Conservation (phyloP, 2,888 invertebrate species). For the Kryphioiulus occultus region DNA sequence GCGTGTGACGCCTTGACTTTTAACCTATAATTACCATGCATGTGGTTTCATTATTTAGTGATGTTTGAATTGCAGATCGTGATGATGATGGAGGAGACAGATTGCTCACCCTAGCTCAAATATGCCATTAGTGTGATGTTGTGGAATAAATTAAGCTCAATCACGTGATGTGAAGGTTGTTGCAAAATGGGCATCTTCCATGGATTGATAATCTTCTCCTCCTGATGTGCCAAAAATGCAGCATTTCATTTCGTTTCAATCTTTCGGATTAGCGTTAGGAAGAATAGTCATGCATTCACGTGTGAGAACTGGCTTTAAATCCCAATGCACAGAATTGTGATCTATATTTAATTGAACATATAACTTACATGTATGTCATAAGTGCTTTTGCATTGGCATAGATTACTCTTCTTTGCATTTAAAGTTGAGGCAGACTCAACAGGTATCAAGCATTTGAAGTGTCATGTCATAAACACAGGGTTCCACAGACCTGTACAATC, state of each 20-base stretch:
- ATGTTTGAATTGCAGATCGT: neutral
- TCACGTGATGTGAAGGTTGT: neutral
- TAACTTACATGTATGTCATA: too few relatives aligned
- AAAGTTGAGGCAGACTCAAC: too few relatives aligned
- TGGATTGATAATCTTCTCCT: neutral
- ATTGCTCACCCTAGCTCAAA: neutral
- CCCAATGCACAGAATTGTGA: too few relatives aligned
- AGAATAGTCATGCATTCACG: neutral
- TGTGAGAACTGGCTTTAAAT: neutral
- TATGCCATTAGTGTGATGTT: neutral
- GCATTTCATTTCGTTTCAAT: neutral
- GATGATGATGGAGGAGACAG: conserved; percentile 26
- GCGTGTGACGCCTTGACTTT: neutral
- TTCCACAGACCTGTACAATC: too few relatives aligned
- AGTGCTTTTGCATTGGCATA: too few relatives aligned
- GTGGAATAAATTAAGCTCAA: neutral
- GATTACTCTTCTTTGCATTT: too few relatives aligned
- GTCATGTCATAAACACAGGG: too few relatives aligned
- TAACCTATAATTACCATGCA: neutral
- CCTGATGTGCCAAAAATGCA: neutral
- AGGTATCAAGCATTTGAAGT: too few relatives aligned
- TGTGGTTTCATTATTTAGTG: neutral
- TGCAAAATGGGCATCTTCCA: neutral
- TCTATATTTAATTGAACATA: too few relatives aligned
- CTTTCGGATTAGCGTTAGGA: neutral